phyloP scores from a whole-genome alignment of 2,888 invertebrate genomes.

The Lepidocyrtinus sp. region DNA sequence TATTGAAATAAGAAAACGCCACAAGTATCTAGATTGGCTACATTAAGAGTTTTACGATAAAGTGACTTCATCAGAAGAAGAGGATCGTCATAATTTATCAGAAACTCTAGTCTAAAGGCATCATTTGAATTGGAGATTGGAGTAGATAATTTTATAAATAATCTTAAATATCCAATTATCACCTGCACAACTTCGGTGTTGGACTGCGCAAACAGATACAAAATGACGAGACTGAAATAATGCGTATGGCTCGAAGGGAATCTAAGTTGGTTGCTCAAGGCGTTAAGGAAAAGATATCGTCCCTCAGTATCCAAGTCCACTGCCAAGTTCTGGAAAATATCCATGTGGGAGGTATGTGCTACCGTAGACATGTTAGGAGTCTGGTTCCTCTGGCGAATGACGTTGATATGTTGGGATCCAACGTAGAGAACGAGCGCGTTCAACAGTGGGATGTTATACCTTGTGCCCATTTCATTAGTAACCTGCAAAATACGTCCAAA shows the following conservation, averaged over 20 bases:
- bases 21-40: too few species aligned
- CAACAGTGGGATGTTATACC: constrained; percentile 96
- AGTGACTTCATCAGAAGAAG: constrained; percentile 46
- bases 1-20: too few species aligned
- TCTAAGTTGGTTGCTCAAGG: constrained; percentile 97
- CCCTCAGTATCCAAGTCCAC: constrained; percentile 98
- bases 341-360: constrained; percentile 98
- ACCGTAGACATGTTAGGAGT: constrained; percentile 98
- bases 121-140: constrained; percentile 33
- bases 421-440: constrained; percentile 98
- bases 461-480: constrained; percentile 88
- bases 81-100: constrained; percentile 51
- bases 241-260: constrained; percentile 99
- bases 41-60: too few species aligned
- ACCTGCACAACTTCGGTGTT: constrained; percentile 98
- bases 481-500: constrained; percentile 74
- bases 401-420: constrained; percentile 95
- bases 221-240: constrained; percentile 97
- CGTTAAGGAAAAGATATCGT: constrained; percentile 96
- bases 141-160: constrained; percentile 2
- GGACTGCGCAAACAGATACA: constrained; percentile 97
- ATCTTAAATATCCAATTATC: too few species aligned
- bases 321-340: constrained; percentile 99
- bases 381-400: constrained; percentile 91
- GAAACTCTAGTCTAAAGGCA: constrained; percentile 61